Conservation (phyloP, 1,140 invertebrate genomes). For the Teleopsis dalmanni region DNA sequence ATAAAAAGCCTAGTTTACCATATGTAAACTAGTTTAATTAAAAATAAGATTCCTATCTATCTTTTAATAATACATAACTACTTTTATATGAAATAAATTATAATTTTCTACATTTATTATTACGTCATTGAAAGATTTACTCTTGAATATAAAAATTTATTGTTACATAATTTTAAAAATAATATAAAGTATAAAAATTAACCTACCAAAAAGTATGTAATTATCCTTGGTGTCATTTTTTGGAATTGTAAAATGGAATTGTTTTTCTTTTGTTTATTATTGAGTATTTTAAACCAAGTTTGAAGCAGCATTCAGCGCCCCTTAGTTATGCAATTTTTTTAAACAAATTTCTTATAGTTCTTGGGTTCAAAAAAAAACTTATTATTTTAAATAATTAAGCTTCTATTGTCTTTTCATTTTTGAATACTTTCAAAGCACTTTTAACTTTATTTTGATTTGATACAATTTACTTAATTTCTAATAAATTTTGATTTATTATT, state of each 20-base stretch:
- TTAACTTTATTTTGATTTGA: too few relatives aligned
- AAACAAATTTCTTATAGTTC: background rate
- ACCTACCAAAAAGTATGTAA: slow-evolving; percentile 39
- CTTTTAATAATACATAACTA: background rate
- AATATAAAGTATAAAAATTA: background rate
- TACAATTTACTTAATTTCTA: too few relatives aligned
- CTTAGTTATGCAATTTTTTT: background rate
- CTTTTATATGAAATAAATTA: background rate
- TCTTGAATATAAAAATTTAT: background rate
- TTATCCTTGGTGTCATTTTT: slow-evolving; percentile 34
- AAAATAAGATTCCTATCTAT: background rate
- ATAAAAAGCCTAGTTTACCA: background rate
- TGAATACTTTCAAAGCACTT: too few relatives aligned
- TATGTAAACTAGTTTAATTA: background rate
- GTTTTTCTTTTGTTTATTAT: background rate
- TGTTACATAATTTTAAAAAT: background rate
- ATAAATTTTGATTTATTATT: too few relatives aligned
- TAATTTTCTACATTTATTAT: background rate
- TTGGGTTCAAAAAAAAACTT: background rate
- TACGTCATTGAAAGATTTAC: background rate
- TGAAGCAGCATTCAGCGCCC: background rate
- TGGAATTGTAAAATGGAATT: background rate
- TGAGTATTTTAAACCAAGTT: background rate
- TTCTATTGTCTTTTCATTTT: too few relatives aligned
- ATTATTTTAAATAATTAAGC: too few relatives aligned